These are phyloP conservation scores for Petrolisthes manimaculis DNA, from an alignment of 2,888 invertebrate genomes.

Conservation along the genomic window DNA sequence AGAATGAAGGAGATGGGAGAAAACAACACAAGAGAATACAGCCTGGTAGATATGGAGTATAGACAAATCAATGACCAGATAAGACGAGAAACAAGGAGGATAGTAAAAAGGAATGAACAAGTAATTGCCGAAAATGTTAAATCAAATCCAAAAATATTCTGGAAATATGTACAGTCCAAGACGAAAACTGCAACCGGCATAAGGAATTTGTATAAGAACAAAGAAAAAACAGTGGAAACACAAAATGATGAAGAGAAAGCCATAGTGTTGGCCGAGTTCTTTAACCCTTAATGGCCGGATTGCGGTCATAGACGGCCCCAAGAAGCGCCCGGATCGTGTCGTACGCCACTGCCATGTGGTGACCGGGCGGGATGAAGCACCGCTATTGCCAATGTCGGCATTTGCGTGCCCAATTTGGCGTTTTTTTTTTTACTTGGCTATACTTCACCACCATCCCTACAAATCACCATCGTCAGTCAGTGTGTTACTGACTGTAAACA, in stretches of 20 bases:
- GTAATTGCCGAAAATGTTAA: slow-evolving; percentile 13
- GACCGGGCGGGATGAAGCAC: too few species aligned
- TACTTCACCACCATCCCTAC: too few species aligned
- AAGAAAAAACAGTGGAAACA: background rate
- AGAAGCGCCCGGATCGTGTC: too few species aligned
- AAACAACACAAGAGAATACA: background rate
- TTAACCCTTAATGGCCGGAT: too few species aligned
- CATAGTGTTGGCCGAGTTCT: background rate
- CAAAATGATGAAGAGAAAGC: background rate
- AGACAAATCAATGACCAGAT: background rate
- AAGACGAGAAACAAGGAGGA: background rate
- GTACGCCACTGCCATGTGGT: too few species aligned
- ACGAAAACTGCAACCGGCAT: background rate
- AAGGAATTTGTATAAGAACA: background rate
- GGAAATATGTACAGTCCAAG: background rate
- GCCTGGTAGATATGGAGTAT: background rate
- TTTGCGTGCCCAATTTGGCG: too few species aligned
- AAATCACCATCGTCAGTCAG: too few species aligned
- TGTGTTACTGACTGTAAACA: too few species aligned
- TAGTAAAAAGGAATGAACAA: background rate
- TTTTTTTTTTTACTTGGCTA: too few species aligned
- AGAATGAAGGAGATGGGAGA: background rate
- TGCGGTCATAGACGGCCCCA: too few species aligned
- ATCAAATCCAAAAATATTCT: background rate
- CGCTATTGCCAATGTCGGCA: too few species aligned